phyloP scores from a whole-genome alignment of 2,797 vertebrate genomes.

The Ibycter americanus region DNA sequence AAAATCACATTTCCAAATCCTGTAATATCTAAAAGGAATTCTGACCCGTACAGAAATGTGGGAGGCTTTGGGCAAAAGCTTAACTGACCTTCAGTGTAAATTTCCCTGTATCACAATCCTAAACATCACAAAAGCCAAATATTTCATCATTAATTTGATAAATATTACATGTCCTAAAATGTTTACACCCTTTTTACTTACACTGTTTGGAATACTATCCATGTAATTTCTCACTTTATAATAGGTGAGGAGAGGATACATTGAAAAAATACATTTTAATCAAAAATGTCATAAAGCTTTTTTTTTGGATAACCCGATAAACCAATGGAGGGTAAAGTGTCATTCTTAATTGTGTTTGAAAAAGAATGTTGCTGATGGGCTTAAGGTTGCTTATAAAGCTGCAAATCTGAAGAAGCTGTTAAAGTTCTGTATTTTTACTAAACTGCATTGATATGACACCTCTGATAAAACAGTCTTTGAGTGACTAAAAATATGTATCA shows the following conservation, averaged over 20 bases:
- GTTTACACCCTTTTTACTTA: neutral
- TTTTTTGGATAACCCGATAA: neutral
- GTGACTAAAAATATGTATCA: neutral
- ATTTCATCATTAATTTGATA: neutral
- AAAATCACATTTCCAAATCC: neutral
- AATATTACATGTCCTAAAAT: neutral
- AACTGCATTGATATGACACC: neutral
- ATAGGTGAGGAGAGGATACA: neutral
- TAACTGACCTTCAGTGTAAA: accelerated
- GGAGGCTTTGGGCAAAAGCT: neutral
- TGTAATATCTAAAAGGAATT: neutral
- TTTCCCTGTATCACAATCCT: neutral
- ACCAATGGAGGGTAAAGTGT: neutral
- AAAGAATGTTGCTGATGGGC: neutral
- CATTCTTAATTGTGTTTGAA: neutral
- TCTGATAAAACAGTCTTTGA: neutral
- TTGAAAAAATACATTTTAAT: neutral
- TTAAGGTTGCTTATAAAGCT: neutral
- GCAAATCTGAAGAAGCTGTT: neutral
- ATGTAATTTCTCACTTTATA: neutral
- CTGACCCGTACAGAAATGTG: neutral
- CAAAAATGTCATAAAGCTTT: neutral
- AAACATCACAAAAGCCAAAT: neutral
- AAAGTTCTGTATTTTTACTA: neutral
- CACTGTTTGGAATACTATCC: neutral